Evolutionary conservation across 2,888 invertebrate species (phyloP), one percentile per base, ranked within the genome.

Genomic region (Morpho achilles): DNA sequence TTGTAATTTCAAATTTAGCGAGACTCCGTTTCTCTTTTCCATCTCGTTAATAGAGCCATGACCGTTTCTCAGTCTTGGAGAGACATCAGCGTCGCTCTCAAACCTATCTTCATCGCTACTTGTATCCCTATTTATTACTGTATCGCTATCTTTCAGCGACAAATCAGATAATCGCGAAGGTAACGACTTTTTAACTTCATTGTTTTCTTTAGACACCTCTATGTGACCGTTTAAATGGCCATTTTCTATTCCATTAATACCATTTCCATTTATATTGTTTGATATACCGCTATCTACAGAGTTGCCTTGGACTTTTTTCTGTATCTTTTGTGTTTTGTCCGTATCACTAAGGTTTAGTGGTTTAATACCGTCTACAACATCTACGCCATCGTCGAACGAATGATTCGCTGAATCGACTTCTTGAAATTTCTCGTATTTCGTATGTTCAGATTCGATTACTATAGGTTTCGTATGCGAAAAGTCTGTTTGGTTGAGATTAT

Each of bases 231-330:
- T 81, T 0, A 65, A 16, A 7, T 69, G 64, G 42, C 71, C 72
- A 3, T 68, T 74, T 46, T 75, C 76, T 0, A 65, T 65, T 7
- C 65, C 67, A 57, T 75, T 76, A n/a, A 66, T 61, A 2, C 59
- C 53, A 51, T 62, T 69, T 8, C 77, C 76, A 42, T 82, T 85
- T 3, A 82, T 75, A 61, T 87, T 87, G 64, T 85, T 85, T 0
- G 87, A 86, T 66, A 90, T 87, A 6, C 89, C 89, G 53, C 89
- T 90, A 60, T 90, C 89, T 0, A 89, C 84, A 0, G 88, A 88
- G 58, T 87, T 88, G 0, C 80, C 84, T 58, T 89, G 84, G 41
- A 73, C 53, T 72, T 85, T 88, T 64, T 86, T 86, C 51, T 77
- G 75, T 23, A 42, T 67, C 8, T 84, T 85, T 53, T 77, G 75